These are phyloP conservation scores for human (Homo sapiens) DNA, from an alignment of 2,113 vertebrate species.

Conservation along the genomic window DNA sequence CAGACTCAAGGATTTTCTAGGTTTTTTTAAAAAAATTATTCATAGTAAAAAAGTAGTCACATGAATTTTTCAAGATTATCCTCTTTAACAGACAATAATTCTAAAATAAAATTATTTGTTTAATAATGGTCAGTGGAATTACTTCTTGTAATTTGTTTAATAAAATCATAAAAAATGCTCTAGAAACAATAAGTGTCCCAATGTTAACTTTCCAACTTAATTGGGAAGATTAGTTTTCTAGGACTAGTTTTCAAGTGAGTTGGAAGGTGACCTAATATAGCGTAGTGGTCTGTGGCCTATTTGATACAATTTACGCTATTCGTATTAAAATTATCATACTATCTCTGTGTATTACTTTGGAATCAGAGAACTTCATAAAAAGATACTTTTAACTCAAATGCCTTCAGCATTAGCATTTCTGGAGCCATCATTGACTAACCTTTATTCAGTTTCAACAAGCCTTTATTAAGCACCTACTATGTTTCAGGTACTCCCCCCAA, in stretches of 20 bases:
- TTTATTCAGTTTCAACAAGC: neutral
- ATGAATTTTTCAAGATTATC: neutral
- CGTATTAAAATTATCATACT: neutral
- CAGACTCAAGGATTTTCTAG: neutral
- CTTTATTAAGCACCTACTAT: neutral
- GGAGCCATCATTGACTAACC: neutral
- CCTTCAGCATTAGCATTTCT: neutral
- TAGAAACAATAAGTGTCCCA: neutral
- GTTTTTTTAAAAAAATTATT: neutral
- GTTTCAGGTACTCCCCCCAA: neutral
- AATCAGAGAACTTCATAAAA: neutral
- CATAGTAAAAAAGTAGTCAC: neutral
- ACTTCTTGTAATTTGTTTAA: conserved; percentile 13
- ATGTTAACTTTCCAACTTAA: neutral
- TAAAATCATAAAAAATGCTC: neutral
- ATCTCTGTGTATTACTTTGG: neutral
- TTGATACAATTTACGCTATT: neutral
- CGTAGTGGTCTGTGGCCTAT: neutral
- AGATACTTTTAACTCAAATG: neutral
- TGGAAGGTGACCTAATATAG: neutral
- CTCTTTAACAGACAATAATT: neutral
- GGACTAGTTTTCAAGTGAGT: neutral
- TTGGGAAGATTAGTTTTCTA: neutral
- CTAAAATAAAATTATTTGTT: neutral
- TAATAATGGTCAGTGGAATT: neutral